Evolutionary conservation across 64 coral and sea anemone genomes (phyloP).

Genomic region (Dendrophyllia cribrosa): DNA sequence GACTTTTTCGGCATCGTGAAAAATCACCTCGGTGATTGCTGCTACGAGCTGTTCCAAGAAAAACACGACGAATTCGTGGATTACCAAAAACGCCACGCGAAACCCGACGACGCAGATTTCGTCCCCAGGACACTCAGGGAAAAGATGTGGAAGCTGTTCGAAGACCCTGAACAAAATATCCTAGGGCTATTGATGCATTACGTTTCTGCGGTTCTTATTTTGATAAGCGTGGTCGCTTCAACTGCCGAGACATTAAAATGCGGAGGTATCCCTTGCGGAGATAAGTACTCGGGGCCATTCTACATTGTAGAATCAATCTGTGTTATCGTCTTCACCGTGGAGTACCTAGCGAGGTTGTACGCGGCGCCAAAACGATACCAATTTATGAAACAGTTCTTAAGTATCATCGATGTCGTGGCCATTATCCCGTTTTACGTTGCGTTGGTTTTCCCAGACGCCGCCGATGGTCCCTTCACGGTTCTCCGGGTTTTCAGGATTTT

Average conservation of each 20-base stretch:
- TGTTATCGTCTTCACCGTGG: slow-evolving; percentile 82
- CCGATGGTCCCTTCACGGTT: slow-evolving; percentile 77
- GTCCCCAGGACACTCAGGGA: slow-evolving; percentile 24
- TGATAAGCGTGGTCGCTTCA: slow-evolving; percentile 82
- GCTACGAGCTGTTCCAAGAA: slow-evolving; percentile 78
- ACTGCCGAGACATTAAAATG: slow-evolving; percentile 83
- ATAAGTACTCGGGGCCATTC: slow-evolving; percentile 71
- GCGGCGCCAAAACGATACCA: slow-evolving; percentile 67
- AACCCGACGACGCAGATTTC: slow-evolving; percentile 13
- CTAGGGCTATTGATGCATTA: slow-evolving; percentile 88
- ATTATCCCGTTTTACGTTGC: slow-evolving; percentile 88
- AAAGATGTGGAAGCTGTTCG: slow-evolving; percentile 95
- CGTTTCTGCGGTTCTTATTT: slow-evolving; percentile 80
- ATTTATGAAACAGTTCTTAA: slow-evolving; percentile 92
- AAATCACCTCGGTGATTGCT: slow-evolving; percentile 49
- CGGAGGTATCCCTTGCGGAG: slow-evolving; percentile 69
- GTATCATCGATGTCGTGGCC: slow-evolving; percentile 82
- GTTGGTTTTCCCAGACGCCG: slow-evolving; percentile 68
- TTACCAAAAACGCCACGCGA: slow-evolving; percentile 71
- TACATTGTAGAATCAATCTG: slow-evolving; percentile 79
- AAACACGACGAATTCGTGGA: slow-evolving; percentile 74
- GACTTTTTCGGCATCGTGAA: slow-evolving; percentile 63
- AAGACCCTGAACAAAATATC: slow-evolving; percentile 80
- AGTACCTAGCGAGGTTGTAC: slow-evolving; percentile 77
- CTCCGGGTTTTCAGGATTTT: slow-evolving; percentile 92